Evolutionary conservation across 2,113 vertebrate genomes (phyloP).

Genomic region (Melanotaenia duboulayi): DNA sequence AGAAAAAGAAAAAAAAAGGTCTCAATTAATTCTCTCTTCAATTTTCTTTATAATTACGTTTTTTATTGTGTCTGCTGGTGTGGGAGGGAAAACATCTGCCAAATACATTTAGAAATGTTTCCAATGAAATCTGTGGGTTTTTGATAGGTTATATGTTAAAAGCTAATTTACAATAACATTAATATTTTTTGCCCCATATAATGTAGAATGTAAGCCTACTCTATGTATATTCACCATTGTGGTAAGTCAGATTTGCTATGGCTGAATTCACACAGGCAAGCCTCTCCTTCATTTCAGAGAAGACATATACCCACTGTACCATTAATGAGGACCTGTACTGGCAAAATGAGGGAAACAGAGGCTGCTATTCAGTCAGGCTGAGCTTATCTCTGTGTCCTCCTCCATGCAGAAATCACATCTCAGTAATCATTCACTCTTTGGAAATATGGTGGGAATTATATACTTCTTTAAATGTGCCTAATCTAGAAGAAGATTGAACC

Average conservation of each 20-base stretch:
- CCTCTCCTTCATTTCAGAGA: constrained; percentile 31
- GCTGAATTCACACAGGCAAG: constrained; percentile 17
- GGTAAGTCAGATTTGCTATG: constrained; percentile 27
- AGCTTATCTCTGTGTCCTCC: constrained; percentile 24
- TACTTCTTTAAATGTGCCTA: not conserved
- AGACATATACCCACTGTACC: constrained; percentile 24
- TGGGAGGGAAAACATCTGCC: not conserved
- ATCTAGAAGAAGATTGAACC: constrained; percentile 14
- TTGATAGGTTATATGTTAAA: not conserved
- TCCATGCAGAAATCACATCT: constrained; percentile 20
- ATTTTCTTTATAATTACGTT: not conserved
- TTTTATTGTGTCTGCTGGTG: not conserved
- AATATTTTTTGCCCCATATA: too few species aligned
- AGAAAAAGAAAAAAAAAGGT: not conserved
- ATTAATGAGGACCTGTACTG: constrained; percentile 50
- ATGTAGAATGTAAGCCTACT: not conserved
- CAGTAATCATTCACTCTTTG: constrained; percentile 20
- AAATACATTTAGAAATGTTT: not conserved
- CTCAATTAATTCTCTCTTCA: not conserved
- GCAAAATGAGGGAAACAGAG: constrained; percentile 52
- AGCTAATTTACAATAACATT: not conserved
- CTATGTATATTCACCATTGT: not conserved
- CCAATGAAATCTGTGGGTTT: too few species aligned
- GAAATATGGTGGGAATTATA: not conserved
- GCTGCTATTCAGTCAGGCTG: constrained; percentile 45